These are phyloP conservation scores for Microctonus hyperodae DNA, from an alignment of 2,888 invertebrate genomes.

Conservation along the genomic window DNA sequence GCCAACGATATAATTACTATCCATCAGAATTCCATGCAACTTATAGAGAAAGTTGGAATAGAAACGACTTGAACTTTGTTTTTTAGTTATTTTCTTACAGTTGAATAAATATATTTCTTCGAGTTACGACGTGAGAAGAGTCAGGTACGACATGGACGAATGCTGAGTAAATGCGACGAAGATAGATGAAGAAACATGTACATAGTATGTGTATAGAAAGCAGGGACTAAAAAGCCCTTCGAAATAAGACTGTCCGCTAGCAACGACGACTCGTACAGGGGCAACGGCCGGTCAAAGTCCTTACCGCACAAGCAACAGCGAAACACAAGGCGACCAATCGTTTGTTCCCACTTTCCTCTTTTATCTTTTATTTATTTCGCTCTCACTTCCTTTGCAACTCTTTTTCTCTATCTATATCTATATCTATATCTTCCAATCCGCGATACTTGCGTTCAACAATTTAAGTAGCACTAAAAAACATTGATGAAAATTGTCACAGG, in stretches of 20 bases:
- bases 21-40: neutral
- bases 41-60: neutral
- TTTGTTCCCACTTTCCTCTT: constrained; percentile 10
- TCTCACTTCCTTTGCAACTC: too few relatives aligned
- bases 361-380: neutral
- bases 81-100: neutral
- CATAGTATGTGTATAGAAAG: constrained; percentile 6
- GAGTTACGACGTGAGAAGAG: constrained; percentile 14
- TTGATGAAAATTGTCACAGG: neutral
- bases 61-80: neutral
- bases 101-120: neutral
- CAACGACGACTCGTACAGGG: constrained; percentile 42
- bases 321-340: constrained; percentile 28
- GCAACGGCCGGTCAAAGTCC: constrained; percentile 63
- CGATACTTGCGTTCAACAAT: neutral
- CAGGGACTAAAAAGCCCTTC: constrained; percentile 38
- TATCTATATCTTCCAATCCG: too few relatives aligned
- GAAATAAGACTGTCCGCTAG: constrained; percentile 42
- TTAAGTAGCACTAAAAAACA: neutral
- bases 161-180: constrained; percentile 9
- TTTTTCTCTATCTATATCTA: too few relatives aligned
- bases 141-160: constrained; percentile 20
- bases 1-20: neutral
- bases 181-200: constrained; percentile 24
- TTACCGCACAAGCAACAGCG: constrained; percentile 40